Conservation (phyloP, 2,113 vertebrate species). For the Genyomyrus donnyi region DNA sequence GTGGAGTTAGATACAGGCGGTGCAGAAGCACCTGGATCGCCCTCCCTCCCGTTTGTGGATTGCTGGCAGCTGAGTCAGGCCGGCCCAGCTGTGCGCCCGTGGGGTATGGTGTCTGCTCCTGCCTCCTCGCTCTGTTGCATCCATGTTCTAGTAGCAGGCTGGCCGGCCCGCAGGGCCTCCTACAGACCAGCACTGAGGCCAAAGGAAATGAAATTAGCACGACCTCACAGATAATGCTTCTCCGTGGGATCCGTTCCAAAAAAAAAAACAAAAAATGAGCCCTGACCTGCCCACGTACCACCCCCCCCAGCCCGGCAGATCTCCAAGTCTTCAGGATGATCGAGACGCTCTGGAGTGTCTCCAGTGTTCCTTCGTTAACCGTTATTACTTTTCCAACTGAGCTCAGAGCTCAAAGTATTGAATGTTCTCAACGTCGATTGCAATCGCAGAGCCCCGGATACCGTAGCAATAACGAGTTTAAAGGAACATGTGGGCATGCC, state of each 20-base stretch:
- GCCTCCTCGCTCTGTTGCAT: not conserved
- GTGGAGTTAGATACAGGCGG: conserved; percentile 13
- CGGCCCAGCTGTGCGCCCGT: conserved; percentile 61
- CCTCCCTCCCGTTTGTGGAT: conserved; percentile 41
- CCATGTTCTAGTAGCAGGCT: not conserved
- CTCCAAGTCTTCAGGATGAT: not conserved
- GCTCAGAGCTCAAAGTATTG: not conserved
- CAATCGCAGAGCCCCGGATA: not conserved
- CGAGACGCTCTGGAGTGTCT: not conserved
- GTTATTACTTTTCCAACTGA: not conserved
- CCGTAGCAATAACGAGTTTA: not conserved
- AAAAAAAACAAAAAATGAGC: not conserved
- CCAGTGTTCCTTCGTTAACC: not conserved
- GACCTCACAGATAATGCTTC: not conserved
- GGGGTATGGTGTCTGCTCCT: conserved; percentile 43
- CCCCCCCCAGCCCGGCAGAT: not conserved
- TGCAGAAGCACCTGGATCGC: conserved; percentile 50
- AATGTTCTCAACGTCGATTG: not conserved
- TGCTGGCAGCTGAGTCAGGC: conserved; percentile 58
- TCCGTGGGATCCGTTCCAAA: not conserved
- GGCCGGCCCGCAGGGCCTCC: not conserved
- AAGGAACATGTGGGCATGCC: not conserved
- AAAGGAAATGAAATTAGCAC: not conserved
- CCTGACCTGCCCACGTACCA: not conserved
- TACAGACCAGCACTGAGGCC: not conserved